phyloP scores from a whole-genome alignment of 1,140 invertebrate genomes.

The Plutomurus gul region DNA sequence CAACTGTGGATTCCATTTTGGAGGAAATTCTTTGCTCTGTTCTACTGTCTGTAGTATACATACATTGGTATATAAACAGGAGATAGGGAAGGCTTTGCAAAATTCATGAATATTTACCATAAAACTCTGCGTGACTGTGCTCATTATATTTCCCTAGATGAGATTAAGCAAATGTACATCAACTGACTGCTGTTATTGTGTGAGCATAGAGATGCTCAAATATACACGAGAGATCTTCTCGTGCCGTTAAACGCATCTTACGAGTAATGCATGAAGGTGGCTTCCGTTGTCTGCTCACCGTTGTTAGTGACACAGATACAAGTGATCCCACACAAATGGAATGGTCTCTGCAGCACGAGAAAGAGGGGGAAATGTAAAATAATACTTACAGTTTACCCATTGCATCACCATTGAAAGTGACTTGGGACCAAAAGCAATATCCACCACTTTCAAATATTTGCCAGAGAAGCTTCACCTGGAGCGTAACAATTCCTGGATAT shows the following conservation, averaged over 20 bases:
- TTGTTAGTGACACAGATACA: no score
- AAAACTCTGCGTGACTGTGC: constrained; percentile 11
- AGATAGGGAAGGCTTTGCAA: neutral
- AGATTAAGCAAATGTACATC: neutral
- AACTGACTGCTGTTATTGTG: neutral
- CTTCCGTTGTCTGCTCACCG: neutral
- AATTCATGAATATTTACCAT: constrained; percentile 36
- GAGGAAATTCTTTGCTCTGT: neutral
- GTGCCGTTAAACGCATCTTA: neutral
- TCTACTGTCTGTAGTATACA: no score
- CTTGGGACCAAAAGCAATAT: no score
- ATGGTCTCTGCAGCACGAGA: neutral
- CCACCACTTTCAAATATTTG: no score
- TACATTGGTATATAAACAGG: no score
- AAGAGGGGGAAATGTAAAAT: neutral
- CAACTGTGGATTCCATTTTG: neutral
- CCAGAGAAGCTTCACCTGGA: no score
- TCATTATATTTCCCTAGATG: constrained; percentile 1
- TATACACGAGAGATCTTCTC: neutral
- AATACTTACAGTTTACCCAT: no score
- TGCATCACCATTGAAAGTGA: no score
- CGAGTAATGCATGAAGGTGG: neutral
- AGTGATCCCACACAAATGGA: neutral
- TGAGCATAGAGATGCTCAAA: no score
- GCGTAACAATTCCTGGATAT: no score